phyloP scores from a whole-genome alignment of 2,797 vertebrate species.

The Sternotherus odoratus region DNA sequence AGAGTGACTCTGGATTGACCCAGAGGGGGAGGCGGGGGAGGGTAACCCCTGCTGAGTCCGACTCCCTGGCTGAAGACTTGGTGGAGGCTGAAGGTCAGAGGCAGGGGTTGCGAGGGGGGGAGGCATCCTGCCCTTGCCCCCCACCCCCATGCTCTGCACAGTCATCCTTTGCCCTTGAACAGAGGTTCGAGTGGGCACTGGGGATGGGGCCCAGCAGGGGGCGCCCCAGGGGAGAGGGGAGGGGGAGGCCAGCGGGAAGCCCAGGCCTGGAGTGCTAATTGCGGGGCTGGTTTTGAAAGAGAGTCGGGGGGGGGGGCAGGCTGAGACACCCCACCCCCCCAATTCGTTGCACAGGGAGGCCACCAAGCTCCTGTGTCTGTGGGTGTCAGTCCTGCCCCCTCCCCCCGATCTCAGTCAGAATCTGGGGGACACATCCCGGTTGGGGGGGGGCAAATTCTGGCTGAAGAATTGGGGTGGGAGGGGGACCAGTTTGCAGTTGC shows the following conservation, averaged over 20 bases:
- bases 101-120: neutral
- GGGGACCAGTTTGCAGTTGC: neutral
- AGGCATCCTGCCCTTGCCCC: too few species aligned
- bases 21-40: too few species aligned
- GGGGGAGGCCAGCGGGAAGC: neutral
- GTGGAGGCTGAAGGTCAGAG: neutral
- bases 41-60: too few species aligned
- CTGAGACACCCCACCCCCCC: too few species aligned
- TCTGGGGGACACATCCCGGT: neutral
- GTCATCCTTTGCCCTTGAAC: neutral
- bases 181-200: neutral
- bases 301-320: too few species aligned
- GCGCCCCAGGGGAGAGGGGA: too few species aligned
- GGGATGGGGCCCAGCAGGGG: neutral
- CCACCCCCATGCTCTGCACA: neutral
- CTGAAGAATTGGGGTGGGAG: neutral
- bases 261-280: neutral
- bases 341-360: too few species aligned
- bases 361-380: too few species aligned
- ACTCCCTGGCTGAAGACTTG: neutral
- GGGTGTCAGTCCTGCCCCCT: neutral
- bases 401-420: neutral
- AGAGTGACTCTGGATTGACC: too few species aligned
- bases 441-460: neutral
- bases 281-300: neutral